Percentiles rank a stretch among this genome's conserved stretches.
phyloP scores from a whole-genome alignment of 2,113 vertebrate species.

The Peromyscus polionotus region DNA sequence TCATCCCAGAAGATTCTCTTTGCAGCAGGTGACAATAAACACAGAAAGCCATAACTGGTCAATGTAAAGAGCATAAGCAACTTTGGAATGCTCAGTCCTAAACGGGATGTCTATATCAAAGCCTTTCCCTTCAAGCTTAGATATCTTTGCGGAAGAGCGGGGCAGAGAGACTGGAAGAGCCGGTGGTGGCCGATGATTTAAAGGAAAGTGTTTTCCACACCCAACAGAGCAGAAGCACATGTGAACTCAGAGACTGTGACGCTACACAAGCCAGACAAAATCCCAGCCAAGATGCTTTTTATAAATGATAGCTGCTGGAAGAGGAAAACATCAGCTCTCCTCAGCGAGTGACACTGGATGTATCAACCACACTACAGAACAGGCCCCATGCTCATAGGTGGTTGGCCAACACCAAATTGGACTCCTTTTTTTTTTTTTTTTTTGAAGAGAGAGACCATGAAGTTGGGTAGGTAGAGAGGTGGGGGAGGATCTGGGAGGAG shows the following conservation, averaged over 20 bases:
- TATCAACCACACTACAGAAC: neutral
- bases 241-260: neutral
- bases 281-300: neutral
- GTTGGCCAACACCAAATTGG: neutral
- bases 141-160: neutral
- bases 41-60: neutral
- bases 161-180: neutral
- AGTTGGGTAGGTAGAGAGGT: neutral
- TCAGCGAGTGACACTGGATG: neutral
- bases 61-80: neutral
- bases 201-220: neutral
- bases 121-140: neutral
- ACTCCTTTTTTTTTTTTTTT: neutral
- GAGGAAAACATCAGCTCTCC: neutral
- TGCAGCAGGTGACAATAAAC: neutral
- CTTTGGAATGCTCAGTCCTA: neutral
- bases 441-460: neutral
- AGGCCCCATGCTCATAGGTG: neutral
- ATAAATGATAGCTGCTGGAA: neutral
- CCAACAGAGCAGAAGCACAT: neutral
- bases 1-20: neutral
- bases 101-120: neutral
- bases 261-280: neutral
- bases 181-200: neutral
- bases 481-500: neutral